Evolutionary conservation across 2,888 invertebrate genomes (phyloP), one percentile per base, ranked within the genome.

Genomic region (Eupeodes luniger): DNA sequence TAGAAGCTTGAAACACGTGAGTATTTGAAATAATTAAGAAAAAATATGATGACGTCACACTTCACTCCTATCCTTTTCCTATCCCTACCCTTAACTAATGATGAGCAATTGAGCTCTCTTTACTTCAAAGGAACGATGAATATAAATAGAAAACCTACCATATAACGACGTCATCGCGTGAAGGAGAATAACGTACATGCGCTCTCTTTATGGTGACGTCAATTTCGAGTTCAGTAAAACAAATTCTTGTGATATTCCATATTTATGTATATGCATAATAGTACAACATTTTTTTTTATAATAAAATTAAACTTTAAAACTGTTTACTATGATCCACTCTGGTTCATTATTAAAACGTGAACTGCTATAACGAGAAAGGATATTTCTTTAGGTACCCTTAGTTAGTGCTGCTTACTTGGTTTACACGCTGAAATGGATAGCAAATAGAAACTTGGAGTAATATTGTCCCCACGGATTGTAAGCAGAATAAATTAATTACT

Each of bases 391-490:
- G 40, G 40, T 40, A 5, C 9, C 40, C 9, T 9, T 9, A 40
- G 6, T 5, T 40, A 40, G 40, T 40, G 40, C 40, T 40, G 40
- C 40, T 40, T 40, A 40, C 5, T 5, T 7, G 1, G 40, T 40
- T 40, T 40, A 40, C 40, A 40, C 6, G 5, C 40, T 9, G 40
- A 40, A 51, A 51, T 51, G 51, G 5, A 51, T 14, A 49, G 12
- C 11, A 36, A 36, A 36, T 36, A 40, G 40, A 40, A 51, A 51
- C 4, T 40, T 40, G 40, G 14, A 51, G 1, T 14, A 51, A 79
- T 62, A 80, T 80, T 44, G 66, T 36, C 57, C 19, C 70, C 76
- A 80, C 77, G 34, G 66, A 64, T 75, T 76, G 84, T 75, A 84
- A 70, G 62, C 34, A 72, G 36, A 5, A 11, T 9, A 19, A 19